Evolutionary conservation across 2,113 vertebrate species (phyloP).

Genomic region (Nothobranchius kuhntae): DNA sequence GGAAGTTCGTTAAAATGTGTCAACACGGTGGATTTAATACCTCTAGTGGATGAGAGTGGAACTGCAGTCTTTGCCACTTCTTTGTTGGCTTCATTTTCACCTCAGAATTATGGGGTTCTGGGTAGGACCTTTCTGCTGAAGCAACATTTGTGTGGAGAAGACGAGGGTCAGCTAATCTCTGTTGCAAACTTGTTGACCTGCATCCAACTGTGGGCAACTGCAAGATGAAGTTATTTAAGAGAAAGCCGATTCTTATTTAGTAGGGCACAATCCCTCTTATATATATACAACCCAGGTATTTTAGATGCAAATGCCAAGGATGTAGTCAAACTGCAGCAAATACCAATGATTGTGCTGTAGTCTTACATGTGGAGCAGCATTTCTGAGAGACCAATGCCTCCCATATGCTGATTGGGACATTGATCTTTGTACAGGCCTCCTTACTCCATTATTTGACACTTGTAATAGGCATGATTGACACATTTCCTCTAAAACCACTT

Average conservation of each 20-base stretch:
- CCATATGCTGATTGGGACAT: constrained; percentile 6
- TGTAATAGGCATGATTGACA: neutral
- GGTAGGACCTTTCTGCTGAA: neutral
- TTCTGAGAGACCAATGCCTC: constrained; percentile 4
- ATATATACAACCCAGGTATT: constrained; percentile 9
- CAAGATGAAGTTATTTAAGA: constrained; percentile 1
- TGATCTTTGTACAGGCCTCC: neutral
- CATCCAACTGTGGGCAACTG: constrained; percentile 5
- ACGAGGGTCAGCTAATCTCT: neutral
- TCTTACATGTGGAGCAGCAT: constrained; percentile 12
- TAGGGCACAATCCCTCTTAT: neutral
- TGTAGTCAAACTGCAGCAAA: constrained; percentile 13
- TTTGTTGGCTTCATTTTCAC: too few species aligned
- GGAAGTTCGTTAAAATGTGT: too few species aligned
- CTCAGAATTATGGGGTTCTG: neutral
- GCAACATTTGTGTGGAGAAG: neutral
- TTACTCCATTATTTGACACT: neutral
- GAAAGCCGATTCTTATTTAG: neutral
- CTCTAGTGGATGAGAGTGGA: too few species aligned
- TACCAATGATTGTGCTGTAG: neutral
- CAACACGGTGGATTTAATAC: too few species aligned
- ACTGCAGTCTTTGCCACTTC: too few species aligned
- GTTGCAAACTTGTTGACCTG: neutral
- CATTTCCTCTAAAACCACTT: neutral
- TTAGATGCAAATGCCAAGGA: constrained; percentile 14